These are phyloP conservation scores for Eulemur albifrons DNA, from an alignment of 2,797 vertebrate species.

Conservation along the genomic window DNA sequence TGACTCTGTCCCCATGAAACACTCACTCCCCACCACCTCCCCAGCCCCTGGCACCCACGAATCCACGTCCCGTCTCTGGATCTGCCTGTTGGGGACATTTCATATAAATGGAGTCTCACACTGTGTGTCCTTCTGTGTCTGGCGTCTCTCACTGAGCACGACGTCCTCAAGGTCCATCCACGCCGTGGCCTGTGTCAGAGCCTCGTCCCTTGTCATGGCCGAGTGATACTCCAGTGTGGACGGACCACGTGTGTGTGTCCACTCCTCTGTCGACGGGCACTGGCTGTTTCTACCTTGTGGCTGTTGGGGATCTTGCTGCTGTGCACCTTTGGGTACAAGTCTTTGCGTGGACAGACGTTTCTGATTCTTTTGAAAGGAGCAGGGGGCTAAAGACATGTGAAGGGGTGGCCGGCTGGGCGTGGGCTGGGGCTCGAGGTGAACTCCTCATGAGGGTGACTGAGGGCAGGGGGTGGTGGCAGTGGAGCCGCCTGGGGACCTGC, in stretches of 20 bases:
- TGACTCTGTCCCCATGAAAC: neutral
- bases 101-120: too few relatives aligned
- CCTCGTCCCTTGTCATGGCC: neutral
- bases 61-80: neutral
- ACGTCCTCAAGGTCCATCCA: accelerated
- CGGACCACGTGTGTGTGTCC: neutral
- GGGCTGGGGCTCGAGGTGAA: neutral
- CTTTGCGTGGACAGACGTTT: neutral
- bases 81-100: neutral
- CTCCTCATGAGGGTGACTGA: neutral
- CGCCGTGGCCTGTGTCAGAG: accelerated
- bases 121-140: neutral
- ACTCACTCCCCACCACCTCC: accelerated
- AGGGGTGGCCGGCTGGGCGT: neutral
- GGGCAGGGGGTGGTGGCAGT: neutral
- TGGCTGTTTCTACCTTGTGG: neutral
- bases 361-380: neutral
- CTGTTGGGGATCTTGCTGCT: too few relatives aligned
- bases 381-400: neutral
- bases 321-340: neutral
- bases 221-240: neutral
- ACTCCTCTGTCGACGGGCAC: accelerated
- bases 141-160: accelerated
- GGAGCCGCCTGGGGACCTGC: neutral
- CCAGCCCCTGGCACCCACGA: neutral